A percentile compares a stretch with the other conserved stretches of the same genome.
Evolutionary conservation across 2,113 vertebrate species (phyloP).

Genomic region (Chamaetylas fuelleborni): DNA sequence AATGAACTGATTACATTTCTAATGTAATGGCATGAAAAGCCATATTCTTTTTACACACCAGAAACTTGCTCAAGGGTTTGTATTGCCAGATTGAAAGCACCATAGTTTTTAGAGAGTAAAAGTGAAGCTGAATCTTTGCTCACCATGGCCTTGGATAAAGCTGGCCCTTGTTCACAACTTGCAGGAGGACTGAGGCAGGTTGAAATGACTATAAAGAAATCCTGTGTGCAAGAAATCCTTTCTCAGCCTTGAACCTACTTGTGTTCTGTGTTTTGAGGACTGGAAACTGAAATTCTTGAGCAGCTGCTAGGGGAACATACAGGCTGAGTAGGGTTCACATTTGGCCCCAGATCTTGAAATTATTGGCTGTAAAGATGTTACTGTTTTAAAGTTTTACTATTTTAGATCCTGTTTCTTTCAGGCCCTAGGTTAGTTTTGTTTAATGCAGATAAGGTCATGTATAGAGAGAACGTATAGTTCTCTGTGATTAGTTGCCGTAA

Average conservation of each 20-base stretch:
- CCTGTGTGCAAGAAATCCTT: neutral
- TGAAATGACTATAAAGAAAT: neutral
- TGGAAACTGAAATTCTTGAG: neutral
- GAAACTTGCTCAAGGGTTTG: neutral
- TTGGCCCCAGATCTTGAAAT: neutral
- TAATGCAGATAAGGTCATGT: neutral
- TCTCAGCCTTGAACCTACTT: neutral
- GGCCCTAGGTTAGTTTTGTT: neutral
- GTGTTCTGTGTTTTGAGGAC: neutral
- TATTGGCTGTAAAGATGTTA: neutral
- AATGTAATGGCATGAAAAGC: neutral
- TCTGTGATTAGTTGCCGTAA: neutral
- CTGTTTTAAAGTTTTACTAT: neutral
- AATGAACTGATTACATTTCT: neutral
- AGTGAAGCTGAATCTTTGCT: neutral
- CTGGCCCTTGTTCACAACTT: neutral
- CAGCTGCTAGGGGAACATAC: neutral
- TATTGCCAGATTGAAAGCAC: neutral
- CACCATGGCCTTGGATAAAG: neutral
- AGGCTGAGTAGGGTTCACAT: neutral
- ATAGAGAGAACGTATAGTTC: neutral
- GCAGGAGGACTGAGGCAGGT: neutral
- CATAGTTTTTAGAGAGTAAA: neutral
- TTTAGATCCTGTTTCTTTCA: neutral
- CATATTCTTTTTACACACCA: neutral